A percentile compares a stretch with the other conserved stretches of the same genome.
Conservation (phyloP, 2,888 invertebrate genomes). For the Diploptera punctata region DNA sequence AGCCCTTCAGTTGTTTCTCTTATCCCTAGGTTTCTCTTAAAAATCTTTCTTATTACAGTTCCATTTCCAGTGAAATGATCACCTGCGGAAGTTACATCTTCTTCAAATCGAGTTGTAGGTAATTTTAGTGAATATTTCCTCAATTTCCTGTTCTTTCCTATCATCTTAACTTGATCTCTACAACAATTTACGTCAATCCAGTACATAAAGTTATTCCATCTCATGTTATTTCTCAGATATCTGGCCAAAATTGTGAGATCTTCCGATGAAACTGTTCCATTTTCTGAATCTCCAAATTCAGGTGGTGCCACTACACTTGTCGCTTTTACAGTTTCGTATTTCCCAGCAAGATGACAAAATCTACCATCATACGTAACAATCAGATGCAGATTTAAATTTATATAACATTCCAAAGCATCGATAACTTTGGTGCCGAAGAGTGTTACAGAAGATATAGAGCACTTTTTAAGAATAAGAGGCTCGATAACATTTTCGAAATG, state of each 20-base stretch:
- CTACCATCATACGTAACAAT: neutral
- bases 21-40: neutral
- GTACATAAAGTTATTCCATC: neutral
- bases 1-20: neutral
- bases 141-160: neutral
- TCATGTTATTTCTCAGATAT: neutral
- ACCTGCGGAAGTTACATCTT: neutral
- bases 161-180: neutral
- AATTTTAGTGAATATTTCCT: neutral
- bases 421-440: neutral
- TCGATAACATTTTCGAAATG: neutral
- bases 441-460: neutral
- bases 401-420: neutral
- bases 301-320: neutral
- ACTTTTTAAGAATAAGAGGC: neutral
- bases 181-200: neutral
- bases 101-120: neutral
- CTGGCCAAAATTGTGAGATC: neutral
- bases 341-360: neutral
- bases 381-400: neutral
- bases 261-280: neutral
- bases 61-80: neutral
- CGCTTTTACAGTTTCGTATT: neutral
- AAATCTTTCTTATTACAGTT: neutral
- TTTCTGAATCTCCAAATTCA: neutral